These are phyloP conservation scores for Acipenser ruthenus DNA, from an alignment of 2,797 vertebrate species.

Conservation along the genomic window DNA sequence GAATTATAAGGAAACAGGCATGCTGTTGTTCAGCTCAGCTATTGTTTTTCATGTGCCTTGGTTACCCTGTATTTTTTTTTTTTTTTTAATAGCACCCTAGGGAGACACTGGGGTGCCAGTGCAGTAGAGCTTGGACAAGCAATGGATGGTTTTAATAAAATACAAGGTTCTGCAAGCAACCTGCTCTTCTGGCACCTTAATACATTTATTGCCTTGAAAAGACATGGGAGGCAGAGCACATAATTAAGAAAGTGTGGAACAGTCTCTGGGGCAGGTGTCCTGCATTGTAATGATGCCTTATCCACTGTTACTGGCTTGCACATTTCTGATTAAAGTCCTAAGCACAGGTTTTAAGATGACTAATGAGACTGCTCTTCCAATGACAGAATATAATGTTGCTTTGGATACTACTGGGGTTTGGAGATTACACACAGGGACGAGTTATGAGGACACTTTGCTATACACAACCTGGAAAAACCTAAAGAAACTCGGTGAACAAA, in stretches of 20 bases:
- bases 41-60: too few species aligned
- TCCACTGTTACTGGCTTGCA: not conserved
- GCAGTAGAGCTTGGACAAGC: not conserved
- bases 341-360: not conserved
- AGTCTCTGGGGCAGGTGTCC: not conserved
- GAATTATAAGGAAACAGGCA: too few species aligned
- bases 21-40: too few species aligned
- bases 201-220: not conserved
- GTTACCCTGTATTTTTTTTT: too few species aligned
- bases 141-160: not conserved
- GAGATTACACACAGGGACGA: not conserved
- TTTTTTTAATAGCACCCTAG: conserved; percentile 6
- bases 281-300: not conserved
- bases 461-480: too few species aligned
- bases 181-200: not conserved
- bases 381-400: not conserved
- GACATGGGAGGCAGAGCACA: not conserved
- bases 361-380: not conserved
- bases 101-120: conserved; percentile 34
- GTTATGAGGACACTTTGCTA: too few species aligned
- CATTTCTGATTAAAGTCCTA: not conserved
- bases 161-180: not conserved
- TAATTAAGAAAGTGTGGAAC: not conserved
- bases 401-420: not conserved
- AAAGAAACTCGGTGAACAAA: too few species aligned